Conservation (phyloP, 2,113 vertebrate species). For the Aegithalos caudatus region DNA sequence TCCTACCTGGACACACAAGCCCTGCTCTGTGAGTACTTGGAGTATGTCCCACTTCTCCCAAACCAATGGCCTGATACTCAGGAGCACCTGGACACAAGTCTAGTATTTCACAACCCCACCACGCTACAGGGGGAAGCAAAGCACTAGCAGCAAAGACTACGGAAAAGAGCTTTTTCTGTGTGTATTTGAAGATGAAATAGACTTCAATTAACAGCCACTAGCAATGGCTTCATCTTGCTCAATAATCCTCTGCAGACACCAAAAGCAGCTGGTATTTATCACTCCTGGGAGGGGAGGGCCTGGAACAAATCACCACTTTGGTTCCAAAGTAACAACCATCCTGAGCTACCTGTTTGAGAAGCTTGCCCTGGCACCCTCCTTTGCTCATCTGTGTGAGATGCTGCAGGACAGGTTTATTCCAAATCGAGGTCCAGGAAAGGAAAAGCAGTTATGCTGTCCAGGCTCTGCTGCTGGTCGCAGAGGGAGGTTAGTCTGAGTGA, state of each 20-base stretch:
- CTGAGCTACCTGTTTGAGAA: neutral
- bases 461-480: neutral
- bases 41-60: neutral
- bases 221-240: neutral
- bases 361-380: neutral
- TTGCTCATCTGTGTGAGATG: neutral
- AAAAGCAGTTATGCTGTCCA: neutral
- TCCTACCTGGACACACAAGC: neutral
- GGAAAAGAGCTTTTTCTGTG: neutral
- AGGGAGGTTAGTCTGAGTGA: fast-evolving
- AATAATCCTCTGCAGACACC: neutral
- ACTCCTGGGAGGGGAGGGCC: neutral
- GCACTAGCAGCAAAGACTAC: neutral
- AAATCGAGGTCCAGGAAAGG: neutral
- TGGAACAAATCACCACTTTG: neutral
- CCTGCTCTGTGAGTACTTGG: neutral
- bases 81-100: neutral
- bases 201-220: neutral
- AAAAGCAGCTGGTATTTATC: neutral
- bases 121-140: neutral
- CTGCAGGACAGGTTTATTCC: neutral
- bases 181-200: neutral
- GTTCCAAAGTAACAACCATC: neutral
- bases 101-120: neutral
- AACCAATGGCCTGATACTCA: neutral